Evolutionary conservation across 2,797 vertebrate species (phyloP), one percentile per base, ranked within the genome.

Genomic region (Coccyzus lansbergi): DNA sequence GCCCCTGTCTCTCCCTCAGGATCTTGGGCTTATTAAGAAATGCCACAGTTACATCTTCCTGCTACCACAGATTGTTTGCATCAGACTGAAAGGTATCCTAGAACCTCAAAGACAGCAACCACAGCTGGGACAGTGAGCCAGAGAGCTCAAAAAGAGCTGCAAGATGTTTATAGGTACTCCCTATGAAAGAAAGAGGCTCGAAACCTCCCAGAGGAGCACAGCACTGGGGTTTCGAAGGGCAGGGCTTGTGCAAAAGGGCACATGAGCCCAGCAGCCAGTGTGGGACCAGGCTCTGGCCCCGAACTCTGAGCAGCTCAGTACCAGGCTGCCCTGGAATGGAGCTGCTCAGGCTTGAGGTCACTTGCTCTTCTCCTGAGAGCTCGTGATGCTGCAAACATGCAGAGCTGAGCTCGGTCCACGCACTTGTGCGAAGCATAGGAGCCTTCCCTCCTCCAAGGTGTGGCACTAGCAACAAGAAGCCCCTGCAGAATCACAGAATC

Each of bases 351-450:
- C 36, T 69, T 4, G 9, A 12, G 31, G 42, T 15, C 8, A 5
- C 59, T 59, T 34, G 72, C 34, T 65, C 40, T 48, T 16, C 17
- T 31, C 48, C 9, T 1, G 1, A 36, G 63, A 71, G 14, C 49
- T 13, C 49, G 12, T 0, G 9, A 38, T 56, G 53, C 28, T 29
- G 49, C 51, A 17, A 10, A 3, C 0, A 1, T 1, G 38, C 42
- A 63, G 29, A 18, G 58, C n/a, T 22, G 53, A 71, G 67, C 77
- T 31, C 4, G 48, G 56, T 53, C n/a, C 31, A 8, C 0, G 1
- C 0, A 3, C 51, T 36, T 1, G 0, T 6, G 15, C 34, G 14
- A 38, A 68, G 75, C 65, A 28, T 25, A 14, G 52, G 51, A 69
- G 31, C 31, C 74, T 7, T 25, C 55, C 64, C 28, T n/a, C 22